phyloP scores from a whole-genome alignment of 2,888 invertebrate species.

The Unio pictorum region DNA sequence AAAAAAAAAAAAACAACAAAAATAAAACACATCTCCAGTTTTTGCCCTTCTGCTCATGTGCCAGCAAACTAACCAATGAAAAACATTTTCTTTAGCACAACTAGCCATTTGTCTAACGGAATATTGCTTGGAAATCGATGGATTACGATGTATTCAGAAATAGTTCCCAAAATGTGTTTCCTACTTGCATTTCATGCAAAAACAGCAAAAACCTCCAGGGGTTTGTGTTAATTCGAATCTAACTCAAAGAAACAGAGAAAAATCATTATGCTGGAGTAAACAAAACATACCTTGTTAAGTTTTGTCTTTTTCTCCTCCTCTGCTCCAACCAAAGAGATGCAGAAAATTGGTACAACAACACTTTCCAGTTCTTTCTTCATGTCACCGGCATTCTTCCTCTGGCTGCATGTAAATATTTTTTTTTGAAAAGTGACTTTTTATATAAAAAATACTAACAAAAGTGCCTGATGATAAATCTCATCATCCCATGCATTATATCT shows the following conservation, averaged over 20 bases:
- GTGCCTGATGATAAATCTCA: neutral
- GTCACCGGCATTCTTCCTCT: constrained; percentile 94
- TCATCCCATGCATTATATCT: neutral
- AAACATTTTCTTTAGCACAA: no score
- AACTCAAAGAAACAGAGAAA: neutral
- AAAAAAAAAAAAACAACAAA: no score
- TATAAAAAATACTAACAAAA: constrained; percentile 58
- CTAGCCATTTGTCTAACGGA: no score
- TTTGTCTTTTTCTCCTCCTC: constrained; percentile 91
- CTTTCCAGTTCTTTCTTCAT: constrained; percentile 93
- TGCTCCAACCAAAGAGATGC: constrained; percentile 89
- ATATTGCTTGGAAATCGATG: no score
- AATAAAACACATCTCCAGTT: no score
- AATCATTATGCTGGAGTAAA: neutral
- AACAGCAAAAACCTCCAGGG: no score
- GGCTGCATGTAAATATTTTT: constrained; percentile 76
- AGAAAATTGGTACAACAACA: constrained; percentile 98
- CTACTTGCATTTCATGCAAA: no score
- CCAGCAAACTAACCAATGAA: no score
- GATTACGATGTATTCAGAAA: no score
- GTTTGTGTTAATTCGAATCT: neutral
- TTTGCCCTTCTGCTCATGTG: no score
- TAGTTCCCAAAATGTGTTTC: no score
- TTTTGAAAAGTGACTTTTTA: constrained; percentile 19
- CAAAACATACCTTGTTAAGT: constrained; percentile 81